These are phyloP conservation scores for Eulemur albifrons DNA, from an alignment of 2,797 vertebrate genomes.

Conservation along the genomic window DNA sequence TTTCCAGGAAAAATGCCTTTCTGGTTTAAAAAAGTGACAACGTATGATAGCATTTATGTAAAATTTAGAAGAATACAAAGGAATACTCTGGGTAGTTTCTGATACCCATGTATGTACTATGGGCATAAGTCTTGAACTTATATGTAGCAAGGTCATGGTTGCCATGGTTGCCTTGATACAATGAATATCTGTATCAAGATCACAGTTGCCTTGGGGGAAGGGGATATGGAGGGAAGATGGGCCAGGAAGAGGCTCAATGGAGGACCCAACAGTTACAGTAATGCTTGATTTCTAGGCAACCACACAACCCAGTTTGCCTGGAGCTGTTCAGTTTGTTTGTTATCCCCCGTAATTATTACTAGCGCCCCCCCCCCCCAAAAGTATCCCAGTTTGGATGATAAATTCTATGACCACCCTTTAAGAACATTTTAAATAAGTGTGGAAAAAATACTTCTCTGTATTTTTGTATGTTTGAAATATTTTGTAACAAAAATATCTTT, in stretches of 20 bases:
- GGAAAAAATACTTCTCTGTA: not conserved
- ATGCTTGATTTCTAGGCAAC: not conserved
- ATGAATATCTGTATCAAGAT: not conserved
- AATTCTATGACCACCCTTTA: not conserved
- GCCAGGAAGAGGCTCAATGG: not conserved
- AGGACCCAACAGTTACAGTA: not conserved
- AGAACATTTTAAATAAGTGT: not conserved
- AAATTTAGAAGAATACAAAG: not conserved
- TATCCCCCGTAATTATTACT: not conserved
- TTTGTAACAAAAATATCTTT: constrained; percentile 20
- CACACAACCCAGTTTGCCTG: not conserved
- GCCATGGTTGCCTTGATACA: not conserved
- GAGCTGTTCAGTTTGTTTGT: not conserved
- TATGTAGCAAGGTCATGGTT: not conserved
- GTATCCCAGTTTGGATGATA: not conserved
- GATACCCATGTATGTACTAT: not conserved
- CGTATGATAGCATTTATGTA: not conserved
- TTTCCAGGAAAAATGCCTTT: constrained; percentile 27
- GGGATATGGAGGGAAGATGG: not conserved
- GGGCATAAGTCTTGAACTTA: not conserved
- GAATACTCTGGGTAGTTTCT: not conserved
- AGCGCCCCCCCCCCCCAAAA: not conserved
- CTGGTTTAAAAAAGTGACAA: constrained; percentile 5
- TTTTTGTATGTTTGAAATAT: not conserved
- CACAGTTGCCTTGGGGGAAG: not conserved